Conservation (phyloP, 2,888 invertebrate species). For the Protula sp. region DNA sequence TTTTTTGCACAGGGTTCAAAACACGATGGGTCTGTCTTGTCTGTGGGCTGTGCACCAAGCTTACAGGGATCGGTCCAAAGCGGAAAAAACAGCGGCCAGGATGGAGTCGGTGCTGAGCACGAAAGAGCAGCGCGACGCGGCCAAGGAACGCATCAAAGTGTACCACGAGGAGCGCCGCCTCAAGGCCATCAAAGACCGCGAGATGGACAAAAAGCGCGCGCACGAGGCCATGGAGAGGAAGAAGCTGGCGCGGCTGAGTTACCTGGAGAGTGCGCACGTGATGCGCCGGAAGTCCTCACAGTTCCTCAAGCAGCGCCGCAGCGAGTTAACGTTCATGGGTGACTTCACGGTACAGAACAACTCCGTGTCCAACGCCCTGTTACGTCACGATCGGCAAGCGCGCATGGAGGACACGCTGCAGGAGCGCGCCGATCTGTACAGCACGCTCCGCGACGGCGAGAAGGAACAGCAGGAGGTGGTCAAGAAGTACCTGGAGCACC, state of each 20-base stretch:
- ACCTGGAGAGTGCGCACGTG: constrained; percentile 36
- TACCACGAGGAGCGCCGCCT: constrained; percentile 40
- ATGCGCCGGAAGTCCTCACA: constrained; percentile 18
- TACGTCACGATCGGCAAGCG: constrained; percentile 45
- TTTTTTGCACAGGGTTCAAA: constrained; percentile 39
- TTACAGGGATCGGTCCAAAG: constrained; percentile 44
- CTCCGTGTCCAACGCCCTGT: constrained; percentile 49
- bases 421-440: constrained; percentile 26
- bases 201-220: constrained; percentile 33
- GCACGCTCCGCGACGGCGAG: constrained; percentile 27
- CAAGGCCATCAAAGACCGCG: constrained; percentile 31
- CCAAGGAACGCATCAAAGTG: constrained; percentile 37
- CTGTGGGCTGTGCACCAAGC: constrained; percentile 50
- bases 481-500: constrained; percentile 45
- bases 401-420: constrained; percentile 33
- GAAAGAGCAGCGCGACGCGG: constrained; percentile 39
- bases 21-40: constrained; percentile 47
- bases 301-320: constrained; percentile 24
- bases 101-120: constrained; percentile 41
- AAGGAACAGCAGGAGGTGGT: constrained; percentile 43
- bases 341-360: constrained; percentile 50
- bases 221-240: constrained; percentile 35
- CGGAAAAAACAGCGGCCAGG: constrained; percentile 37
- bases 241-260: constrained; percentile 35
- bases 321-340: constrained; percentile 39